Evolutionary conservation across 2,888 invertebrate genomes (phyloP), one percentile per base, ranked within the genome.

Genomic region (Morinoia aosen): DNA sequence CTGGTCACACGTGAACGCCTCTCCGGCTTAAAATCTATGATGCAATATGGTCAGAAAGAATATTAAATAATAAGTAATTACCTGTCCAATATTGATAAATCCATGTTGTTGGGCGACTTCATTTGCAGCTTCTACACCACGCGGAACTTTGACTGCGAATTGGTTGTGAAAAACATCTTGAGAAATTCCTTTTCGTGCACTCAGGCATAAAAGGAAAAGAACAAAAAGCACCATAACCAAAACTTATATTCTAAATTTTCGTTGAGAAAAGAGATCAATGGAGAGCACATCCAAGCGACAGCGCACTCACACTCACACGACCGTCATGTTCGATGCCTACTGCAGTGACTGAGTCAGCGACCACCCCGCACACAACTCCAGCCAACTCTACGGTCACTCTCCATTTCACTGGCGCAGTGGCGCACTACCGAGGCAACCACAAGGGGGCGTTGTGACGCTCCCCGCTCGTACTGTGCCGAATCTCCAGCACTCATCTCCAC

Each of bases 361-460:
- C 39, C 16, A 40, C 90, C 16, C 90, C 39, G n/a, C 33, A 48
- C 12, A n/a, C 93, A 90, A 57, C 93, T 57, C 93, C 57, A 93
- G 93, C 57, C 93, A 33, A 57, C 93, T 93, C 93, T 57, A 57
- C 93, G 93, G 93, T 93, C 93, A 93, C 93, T 93, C 93, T 93
- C 93, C 93, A 93, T 93, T 93, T 93, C 93, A 93, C 93, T 93
- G 93, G 16, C 93, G 93, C 93, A 93, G 58, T 93, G 93, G 16
- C 93, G 93, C 58, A 93, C 33, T 25, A 57, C 57, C 48, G 48
- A 93, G 93, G 93, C 93, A 93, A 57, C 93, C 58, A 57, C 93
- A 93, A 93, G 93, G 57, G 93, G 93, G 57, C 91, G 91, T 91
- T 61, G 91, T 48, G 19, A 11, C 33, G 16, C 93, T 10, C 58